Evolutionary conservation across 1,140 invertebrate genomes (phyloP).

Genomic region (Aphaenogaster rudis): DNA sequence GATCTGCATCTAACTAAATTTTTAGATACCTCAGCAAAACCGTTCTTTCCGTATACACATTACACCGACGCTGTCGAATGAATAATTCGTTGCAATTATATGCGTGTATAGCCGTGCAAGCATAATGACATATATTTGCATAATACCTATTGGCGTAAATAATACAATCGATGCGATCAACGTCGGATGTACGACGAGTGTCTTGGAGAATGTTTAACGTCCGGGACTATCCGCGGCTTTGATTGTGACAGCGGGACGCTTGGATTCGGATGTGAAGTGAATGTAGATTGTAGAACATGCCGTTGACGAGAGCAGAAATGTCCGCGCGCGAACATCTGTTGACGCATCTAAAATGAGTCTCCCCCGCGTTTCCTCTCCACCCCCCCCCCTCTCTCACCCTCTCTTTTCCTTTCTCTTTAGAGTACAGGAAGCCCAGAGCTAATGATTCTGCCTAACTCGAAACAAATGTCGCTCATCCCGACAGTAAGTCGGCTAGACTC

Average conservation of each 20-base stretch:
- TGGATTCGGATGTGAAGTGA: background rate
- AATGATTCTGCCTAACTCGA: slow-evolving; percentile 61
- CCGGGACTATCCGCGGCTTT: background rate
- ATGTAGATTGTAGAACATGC: slow-evolving; percentile 13
- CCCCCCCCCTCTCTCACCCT: no score
- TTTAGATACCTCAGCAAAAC: no score
- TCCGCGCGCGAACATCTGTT: slow-evolving; percentile 47
- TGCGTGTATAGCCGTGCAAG: background rate
- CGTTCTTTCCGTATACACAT: no score
- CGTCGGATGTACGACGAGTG: background rate
- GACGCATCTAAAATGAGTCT: slow-evolving; percentile 56
- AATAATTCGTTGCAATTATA: no score
- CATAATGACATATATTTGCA: background rate
- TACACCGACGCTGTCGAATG: no score
- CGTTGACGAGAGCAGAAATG: slow-evolving; percentile 20
- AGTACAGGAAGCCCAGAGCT: slow-evolving; percentile 29
- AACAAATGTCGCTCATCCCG: slow-evolving; percentile 55
- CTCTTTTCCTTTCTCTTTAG: background rate
- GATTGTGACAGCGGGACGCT: slow-evolving; percentile 6
- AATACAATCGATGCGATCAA: background rate
- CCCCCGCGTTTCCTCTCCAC: background rate
- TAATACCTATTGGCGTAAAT: background rate
- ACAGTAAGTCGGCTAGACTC: slow-evolving; percentile 10
- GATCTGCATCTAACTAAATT: no score
- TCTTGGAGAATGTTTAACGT: background rate